Evolutionary conservation across 2,797 vertebrate species (phyloP).

Genomic region (Gobionotothen gibberifrons): DNA sequence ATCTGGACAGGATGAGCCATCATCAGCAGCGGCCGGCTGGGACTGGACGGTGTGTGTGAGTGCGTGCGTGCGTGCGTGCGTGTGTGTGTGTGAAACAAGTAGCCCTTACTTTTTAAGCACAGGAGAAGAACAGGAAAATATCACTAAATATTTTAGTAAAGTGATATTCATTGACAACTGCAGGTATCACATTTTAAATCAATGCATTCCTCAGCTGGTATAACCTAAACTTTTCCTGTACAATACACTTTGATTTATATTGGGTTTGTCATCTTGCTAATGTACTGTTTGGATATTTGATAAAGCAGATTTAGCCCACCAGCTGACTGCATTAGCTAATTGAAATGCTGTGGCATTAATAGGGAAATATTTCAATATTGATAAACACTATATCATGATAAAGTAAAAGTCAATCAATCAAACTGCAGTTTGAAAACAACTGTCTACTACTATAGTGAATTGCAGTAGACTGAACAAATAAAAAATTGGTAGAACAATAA

Average conservation of each 20-base stretch:
- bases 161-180: background rate
- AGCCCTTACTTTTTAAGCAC: conserved; percentile 2
- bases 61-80: conserved; percentile 11
- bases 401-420: background rate
- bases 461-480: conserved; percentile 8
- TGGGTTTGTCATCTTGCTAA: background rate
- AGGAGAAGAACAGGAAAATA: conserved; percentile 4
- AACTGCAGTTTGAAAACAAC: background rate
- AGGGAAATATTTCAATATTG: background rate
- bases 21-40: conserved; percentile 66
- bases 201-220: background rate
- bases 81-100: conserved; percentile 1
- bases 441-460: background rate
- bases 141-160: background rate
- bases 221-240: background rate
- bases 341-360: background rate
- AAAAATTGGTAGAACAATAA: background rate
- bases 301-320: background rate
- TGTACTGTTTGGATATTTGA: background rate
- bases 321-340: background rate
- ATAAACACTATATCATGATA: background rate
- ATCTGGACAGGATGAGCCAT: conserved; percentile 81
- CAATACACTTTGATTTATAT: background rate
- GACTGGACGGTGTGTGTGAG: conserved; percentile 16
- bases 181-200: background rate